phyloP scores from a whole-genome alignment of 1,140 invertebrate species.

The Leptinotarsa undecemlineata region DNA sequence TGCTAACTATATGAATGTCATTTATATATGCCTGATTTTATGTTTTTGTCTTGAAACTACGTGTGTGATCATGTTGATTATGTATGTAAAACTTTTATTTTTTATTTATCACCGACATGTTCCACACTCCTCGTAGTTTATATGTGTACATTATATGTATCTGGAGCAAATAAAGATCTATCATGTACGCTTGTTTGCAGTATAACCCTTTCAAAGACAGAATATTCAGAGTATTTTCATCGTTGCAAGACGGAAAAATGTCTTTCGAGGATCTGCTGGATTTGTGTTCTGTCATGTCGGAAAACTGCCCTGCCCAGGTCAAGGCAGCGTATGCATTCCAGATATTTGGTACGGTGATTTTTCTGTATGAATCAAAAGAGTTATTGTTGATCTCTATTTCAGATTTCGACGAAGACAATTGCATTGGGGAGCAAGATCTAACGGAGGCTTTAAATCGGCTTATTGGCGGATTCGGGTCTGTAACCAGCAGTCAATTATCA shows the following conservation, averaged over 20 bases:
- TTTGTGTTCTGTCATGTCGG: conserved; percentile 73
- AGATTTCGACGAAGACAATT: conserved; percentile 66
- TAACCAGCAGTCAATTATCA: conserved; percentile 51
- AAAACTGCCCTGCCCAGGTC: conserved; percentile 67
- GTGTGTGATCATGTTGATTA: too few species aligned
- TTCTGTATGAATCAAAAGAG: neutral
- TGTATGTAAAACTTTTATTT: too few species aligned
- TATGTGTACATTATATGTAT: too few species aligned
- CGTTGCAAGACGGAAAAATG: conserved; percentile 64
- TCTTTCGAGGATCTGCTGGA: conserved; percentile 78
- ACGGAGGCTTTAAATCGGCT: conserved; percentile 59
- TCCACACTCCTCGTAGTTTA: too few species aligned
- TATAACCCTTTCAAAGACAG: conserved; percentile 73
- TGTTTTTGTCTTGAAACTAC: too few species aligned
- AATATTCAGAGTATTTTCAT: conserved; percentile 74
- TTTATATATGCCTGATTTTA: too few species aligned
- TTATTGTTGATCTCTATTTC: conserved; percentile 32
- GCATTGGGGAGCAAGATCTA: conserved; percentile 61
- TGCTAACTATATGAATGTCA: too few species aligned
- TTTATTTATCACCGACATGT: too few species aligned
- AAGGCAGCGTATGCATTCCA: conserved; percentile 78
- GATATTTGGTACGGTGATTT: conserved; percentile 66
- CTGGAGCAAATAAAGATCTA: too few species aligned
- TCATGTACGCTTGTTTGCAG: conserved; percentile 55
- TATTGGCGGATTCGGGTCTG: conserved; percentile 41